Base-by-base conservation (phyloP, 2,113 vertebrate genomes). In the Siniperca knerii region DNA sequence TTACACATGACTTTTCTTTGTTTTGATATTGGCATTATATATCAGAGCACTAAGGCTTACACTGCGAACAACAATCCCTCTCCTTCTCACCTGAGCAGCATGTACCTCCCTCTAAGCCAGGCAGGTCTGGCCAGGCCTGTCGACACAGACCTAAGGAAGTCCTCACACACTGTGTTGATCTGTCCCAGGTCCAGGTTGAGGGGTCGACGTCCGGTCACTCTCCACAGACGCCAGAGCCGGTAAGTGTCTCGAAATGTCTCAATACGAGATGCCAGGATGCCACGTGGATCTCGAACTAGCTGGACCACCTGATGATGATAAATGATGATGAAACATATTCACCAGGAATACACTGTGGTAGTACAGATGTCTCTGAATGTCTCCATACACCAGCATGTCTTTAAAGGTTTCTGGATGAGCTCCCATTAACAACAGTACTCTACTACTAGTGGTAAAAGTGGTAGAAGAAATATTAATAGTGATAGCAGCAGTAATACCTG, bases 241-340 rank as follows among this genome's bases (percentile, higher is more conserved):
- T 98, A 99, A 0, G 97, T 98, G 83, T 98, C 97, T 54, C 97
- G 93, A 90, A 99, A 99, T 13, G 98, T 98, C 93, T 98, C 97
- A 0, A 98, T 98, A 16, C 98, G 95, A 2, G 98, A 99, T 0
- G 97, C 97, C 85, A 99, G 91, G 83, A 98, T 98, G 6, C 97
- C 98, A 0, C 98, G 95, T 0, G 98, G 98, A 85, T 99, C 98
- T 15, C 98, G 95, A 40, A 99, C 98, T 84, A 99, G 93, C 93
- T 99, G 98, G 88, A 99, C 96, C 71, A 99, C 97, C 90, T 92
- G 73, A 55, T 40, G 33, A 55, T 20, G 23, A 54, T 3, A 12
- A 35, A 35, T 12, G 9, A 52, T 21, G 2, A 52, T 54, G 4
- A 66, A 40, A 52, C 6, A 44, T 54, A 18, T 20, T 42, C 23